Conservation (phyloP, 2,113 vertebrate genomes). For the Orycteropus afer region DNA sequence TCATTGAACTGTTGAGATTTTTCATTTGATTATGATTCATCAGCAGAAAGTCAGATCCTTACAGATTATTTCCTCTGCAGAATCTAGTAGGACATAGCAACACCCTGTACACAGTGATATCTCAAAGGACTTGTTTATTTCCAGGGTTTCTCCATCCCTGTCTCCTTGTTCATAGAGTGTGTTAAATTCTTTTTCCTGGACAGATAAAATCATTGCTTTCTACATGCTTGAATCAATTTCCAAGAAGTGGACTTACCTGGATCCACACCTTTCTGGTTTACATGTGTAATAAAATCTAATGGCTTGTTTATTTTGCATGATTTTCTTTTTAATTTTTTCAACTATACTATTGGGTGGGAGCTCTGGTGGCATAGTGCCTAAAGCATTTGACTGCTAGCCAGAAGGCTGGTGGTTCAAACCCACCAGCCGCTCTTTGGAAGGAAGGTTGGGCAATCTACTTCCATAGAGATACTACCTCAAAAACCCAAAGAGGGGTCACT, state of each 20-base stretch:
- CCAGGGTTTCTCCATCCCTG: neutral
- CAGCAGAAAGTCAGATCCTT: neutral
- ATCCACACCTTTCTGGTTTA: neutral
- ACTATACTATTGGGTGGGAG: neutral
- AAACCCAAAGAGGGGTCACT: no score
- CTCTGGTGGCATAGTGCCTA: no score
- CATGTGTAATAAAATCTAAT: neutral
- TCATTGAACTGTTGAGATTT: neutral
- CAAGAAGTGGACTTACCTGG: neutral
- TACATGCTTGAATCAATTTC: neutral
- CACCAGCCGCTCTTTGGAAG: no score
- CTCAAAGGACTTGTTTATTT: neutral
- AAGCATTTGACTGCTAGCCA: no score
- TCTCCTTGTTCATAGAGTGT: neutral
- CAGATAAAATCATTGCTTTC: neutral
- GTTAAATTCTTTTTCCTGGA: neutral
- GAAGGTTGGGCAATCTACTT: no score
- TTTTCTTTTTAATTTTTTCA: neutral
- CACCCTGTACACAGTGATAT: neutral
- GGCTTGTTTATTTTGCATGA: neutral
- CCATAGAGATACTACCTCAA: no score
- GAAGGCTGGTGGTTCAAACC: no score
- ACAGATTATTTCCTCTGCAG: neutral
- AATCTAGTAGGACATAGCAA: neutral
- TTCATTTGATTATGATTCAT: slow-evolving; percentile 20